Conservation (phyloP, 1,140 invertebrate genomes). For the Tetramorium simillimum region DNA sequence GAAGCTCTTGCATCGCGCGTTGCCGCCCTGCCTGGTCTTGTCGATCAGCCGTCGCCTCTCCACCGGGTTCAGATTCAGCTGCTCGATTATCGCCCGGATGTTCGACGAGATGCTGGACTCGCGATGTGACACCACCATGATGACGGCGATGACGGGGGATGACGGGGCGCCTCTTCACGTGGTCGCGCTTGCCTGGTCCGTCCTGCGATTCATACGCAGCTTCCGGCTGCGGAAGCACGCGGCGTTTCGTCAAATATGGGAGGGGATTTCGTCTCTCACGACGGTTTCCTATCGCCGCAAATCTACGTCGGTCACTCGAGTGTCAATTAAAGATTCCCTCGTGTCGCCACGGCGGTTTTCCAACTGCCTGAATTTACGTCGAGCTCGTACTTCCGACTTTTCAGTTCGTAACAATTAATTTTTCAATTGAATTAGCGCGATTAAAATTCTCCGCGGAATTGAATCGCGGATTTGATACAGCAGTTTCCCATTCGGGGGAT, state of each 20-base stretch:
- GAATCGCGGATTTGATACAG: not conserved
- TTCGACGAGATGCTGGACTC: conserved; percentile 82
- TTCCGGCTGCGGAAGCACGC: conserved; percentile 10
- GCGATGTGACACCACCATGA: conserved; percentile 83
- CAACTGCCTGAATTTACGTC: not conserved
- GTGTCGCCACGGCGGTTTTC: not conserved
- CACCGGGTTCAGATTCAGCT: conserved; percentile 82
- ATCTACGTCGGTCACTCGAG: not conserved
- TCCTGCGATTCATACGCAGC: not conserved
- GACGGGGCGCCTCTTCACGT: not conserved
- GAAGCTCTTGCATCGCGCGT: conserved; percentile 66
- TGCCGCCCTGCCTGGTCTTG: conserved; percentile 63
- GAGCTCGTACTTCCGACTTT: not conserved
- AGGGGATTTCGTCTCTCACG: too few relatives aligned
- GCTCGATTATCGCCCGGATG: conserved; percentile 84
- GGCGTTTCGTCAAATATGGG: not conserved
- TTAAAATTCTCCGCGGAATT: not conserved
- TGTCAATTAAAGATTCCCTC: not conserved
- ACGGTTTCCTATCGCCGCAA: not conserved
- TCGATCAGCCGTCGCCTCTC: conserved; percentile 78
- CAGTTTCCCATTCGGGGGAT: not conserved
- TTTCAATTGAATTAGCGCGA: not conserved
- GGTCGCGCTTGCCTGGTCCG: not conserved
- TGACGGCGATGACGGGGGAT: conserved; percentile 3
- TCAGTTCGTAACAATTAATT: not conserved